Base-by-base conservation (phyloP, 2,888 invertebrate genomes). In the Trichopria drosophilae region DNA sequence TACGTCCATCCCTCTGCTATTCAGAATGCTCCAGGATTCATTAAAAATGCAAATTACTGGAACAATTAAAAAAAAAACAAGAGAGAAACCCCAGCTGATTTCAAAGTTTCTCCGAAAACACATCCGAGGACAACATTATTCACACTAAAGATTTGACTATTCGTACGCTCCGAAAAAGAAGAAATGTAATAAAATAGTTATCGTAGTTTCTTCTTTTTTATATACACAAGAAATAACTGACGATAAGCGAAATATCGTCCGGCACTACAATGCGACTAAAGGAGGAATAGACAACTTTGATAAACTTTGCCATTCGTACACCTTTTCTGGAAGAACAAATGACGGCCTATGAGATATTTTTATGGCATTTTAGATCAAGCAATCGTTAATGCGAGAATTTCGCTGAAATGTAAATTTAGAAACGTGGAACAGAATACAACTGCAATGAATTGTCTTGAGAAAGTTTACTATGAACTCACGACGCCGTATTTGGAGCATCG, bases 231-330 rank as follows among this genome's bases (percentile, higher is more conserved):
- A 7, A 7, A 19, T 39, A n/a, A 9, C 5, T 18, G 28, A 44
- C 12, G 51, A 40, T 6, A 57, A 60, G 44, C 58, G 57, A 9
- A 49, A 51, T 23, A 52, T 59, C 9, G 46, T 63, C 2, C 9
- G 47, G 13, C 55, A 51, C 22, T 62, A 63, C 41, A 62, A 64
- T 31, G 34, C 13, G 16, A 64, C 53, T 9, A 62, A 61, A 50
- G 57, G 57, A 26, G 57, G 59, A 18, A 59, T 58, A 10, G 63
- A 62, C 24, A 42, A 47, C 7, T 60, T 63, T 32, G 60, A 65
- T 37, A 41, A 53, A 43, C 32, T 62, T 34, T 55, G 57, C 22
- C 53, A 58, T 37, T 39, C 35, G 1, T 54, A 56, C 44, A 48
- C 61, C 13, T 43, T 39, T 4, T 13, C 2, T 22, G n/a, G 24